Evolutionary conservation across 2,888 invertebrate genomes (phyloP).

Genomic region (Schrankia costaestrigalis): DNA sequence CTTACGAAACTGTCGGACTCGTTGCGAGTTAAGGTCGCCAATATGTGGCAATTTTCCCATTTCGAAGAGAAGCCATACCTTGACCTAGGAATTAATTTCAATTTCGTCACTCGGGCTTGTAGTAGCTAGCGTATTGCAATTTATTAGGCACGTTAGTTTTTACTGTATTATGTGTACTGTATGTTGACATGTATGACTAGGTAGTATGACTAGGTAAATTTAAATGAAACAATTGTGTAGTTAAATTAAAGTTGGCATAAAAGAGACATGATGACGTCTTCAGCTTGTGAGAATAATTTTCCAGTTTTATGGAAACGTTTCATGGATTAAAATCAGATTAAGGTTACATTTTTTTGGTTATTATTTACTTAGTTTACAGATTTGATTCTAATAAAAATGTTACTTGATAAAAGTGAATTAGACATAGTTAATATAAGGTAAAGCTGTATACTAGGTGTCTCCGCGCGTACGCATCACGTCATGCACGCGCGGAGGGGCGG

Average conservation of each 20-base stretch:
- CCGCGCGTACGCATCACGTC: constrained; percentile 31
- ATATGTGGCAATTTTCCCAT: constrained; percentile 79
- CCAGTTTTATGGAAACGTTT: too few species aligned
- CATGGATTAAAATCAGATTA: too few species aligned
- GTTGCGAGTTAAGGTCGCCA: constrained; percentile 69
- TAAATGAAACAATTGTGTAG: too few species aligned
- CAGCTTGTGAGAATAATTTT: too few species aligned
- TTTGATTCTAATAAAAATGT: background rate
- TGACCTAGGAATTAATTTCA: constrained; percentile 76
- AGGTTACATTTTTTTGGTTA: too few species aligned
- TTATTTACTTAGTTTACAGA: too few species aligned
- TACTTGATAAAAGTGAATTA: too few species aligned
- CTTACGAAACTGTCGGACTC: constrained; percentile 65
- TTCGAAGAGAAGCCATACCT: constrained; percentile 76
- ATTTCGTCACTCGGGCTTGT: constrained; percentile 64
- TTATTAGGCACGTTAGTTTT: constrained; percentile 30
- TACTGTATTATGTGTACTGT: constrained; percentile 6
- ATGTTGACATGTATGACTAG: background rate
- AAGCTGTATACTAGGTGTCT: too few species aligned
- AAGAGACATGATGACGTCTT: too few species aligned
- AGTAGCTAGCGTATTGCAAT: constrained; percentile 53
- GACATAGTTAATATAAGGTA: too few species aligned
- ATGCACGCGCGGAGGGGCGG: constrained; percentile 43
- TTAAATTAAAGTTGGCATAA: too few species aligned
- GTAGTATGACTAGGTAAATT: too few species aligned